Base-by-base conservation (phyloP, 2,113 vertebrate species). In the Lynx canadensis region DNA sequence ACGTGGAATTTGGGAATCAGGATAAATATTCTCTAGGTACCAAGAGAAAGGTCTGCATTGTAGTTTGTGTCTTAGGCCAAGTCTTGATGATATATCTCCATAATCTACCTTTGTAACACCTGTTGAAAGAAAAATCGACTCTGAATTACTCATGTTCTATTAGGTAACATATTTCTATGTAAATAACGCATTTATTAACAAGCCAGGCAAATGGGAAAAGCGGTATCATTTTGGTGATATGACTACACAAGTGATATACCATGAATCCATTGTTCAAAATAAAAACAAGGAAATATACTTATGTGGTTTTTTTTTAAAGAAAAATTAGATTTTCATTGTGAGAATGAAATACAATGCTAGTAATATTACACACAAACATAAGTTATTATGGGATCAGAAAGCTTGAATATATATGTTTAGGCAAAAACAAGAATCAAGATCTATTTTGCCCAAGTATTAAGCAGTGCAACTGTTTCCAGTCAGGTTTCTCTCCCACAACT, bases 31-130 rank as follows among this genome's bases (percentile, higher is more conserved):
- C 98, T 99, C 99, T 91, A 99, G 98, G 98, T 99, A 99, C 99
- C 99, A 99, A 87, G 99, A 99, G 98, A 99, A 99, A 82, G 99
- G 99, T 98, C 99, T 99, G 98, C 99, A 99, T 87, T 99, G 99
- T 91, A 99, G 99, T 98, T 99, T 99, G 97, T 99, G 99, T 98
- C 99, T 99, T 79, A 99, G 98, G 71, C 98, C 98, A 29, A 99
- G 94, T 94, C 99, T 99, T 97, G 99, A 98, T 1, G 99, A 99
- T 99, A 99, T 99, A 98, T 99, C 99, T 94, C 99, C 99, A 41
- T 99, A 99, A 98, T 99, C 99, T 97, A 99, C 99, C 98, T 99
- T 99, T 96, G 99, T 99, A 98, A 99, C 99, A 95, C 99, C 99
- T 99, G 98, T 55, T 87, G 92, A 98, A 97, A 98, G 74, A 96